Conservation (phyloP, 2,113 vertebrate genomes). For the Prionailurus viverrinus region DNA sequence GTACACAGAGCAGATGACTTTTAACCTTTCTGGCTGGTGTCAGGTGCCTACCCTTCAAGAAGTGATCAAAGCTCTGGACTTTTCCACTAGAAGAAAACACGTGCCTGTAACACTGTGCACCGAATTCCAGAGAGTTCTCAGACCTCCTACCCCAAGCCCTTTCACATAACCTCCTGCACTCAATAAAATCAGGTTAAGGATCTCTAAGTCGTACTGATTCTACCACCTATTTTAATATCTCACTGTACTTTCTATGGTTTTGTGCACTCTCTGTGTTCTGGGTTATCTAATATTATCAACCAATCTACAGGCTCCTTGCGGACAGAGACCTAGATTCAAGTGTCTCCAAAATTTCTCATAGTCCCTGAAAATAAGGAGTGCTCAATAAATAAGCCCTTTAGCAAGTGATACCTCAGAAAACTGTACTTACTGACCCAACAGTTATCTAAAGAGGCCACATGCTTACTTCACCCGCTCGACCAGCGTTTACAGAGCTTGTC, state of each 20-base stretch:
- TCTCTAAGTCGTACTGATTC: not conserved
- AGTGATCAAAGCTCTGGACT: not conserved
- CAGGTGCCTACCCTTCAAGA: not conserved
- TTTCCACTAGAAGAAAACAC: not conserved
- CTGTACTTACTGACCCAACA: not conserved
- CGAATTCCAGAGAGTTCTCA: not conserved
- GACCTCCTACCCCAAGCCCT: not conserved
- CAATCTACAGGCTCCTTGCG: not conserved
- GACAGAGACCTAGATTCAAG: not conserved
- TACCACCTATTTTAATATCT: not conserved
- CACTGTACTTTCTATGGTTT: not conserved
- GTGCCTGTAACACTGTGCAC: not conserved
- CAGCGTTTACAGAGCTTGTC: not conserved
- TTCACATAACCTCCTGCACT: not conserved
- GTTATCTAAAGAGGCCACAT: not conserved
- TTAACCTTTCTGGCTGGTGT: not conserved
- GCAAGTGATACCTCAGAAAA: not conserved
- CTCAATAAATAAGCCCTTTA: conserved; percentile 13
- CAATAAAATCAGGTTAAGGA: not conserved
- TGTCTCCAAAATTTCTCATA: not conserved
- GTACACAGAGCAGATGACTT: not conserved
- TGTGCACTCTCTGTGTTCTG: not conserved
- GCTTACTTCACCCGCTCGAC: not conserved
- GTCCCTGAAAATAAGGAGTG: not conserved
- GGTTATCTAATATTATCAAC: conserved; percentile 3